Percentiles rank a stretch among this genome's conserved stretches.
phyloP scores from a whole-genome alignment of 2,888 invertebrate species.

The Tillus elongatus region DNA sequence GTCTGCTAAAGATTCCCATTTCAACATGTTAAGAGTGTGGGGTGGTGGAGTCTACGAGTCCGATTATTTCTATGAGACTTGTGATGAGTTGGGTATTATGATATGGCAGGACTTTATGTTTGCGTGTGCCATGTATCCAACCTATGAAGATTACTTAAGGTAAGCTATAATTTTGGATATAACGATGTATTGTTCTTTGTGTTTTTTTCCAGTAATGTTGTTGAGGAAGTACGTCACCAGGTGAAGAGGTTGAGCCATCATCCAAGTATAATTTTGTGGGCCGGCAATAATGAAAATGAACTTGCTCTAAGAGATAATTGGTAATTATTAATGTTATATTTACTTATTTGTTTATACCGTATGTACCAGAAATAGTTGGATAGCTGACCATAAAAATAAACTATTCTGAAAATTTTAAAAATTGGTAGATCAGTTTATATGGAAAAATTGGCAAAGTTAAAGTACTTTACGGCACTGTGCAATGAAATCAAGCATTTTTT shows the following conservation, averaged over 20 bases:
- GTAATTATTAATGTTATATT: slow-evolving; percentile 50
- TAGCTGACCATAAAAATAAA: too few species aligned
- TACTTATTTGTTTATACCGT: too few species aligned
- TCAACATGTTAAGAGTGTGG: slow-evolving; percentile 96
- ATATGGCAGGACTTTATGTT: slow-evolving; percentile 99
- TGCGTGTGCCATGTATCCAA: slow-evolving; percentile 91
- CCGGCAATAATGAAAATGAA: slow-evolving; percentile 98
- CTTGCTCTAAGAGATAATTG: slow-evolving; percentile 75
- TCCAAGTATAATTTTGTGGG: slow-evolving; percentile 80
- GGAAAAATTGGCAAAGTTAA: too few species aligned
- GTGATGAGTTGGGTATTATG: slow-evolving; percentile 82
- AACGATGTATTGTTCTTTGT: neutral
- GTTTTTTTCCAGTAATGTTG: slow-evolving; percentile 53
- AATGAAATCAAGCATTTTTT: too few species aligned
- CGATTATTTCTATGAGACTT: slow-evolving; percentile 77
- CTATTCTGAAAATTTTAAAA: too few species aligned
- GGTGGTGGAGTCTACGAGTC: slow-evolving; percentile 96
- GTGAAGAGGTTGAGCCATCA: slow-evolving; percentile 75
- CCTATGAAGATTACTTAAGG: slow-evolving; percentile 58
- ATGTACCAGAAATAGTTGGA: too few species aligned
- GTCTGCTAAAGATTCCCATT: slow-evolving; percentile 67
- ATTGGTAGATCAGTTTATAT: too few species aligned
- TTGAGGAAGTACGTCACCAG: slow-evolving; percentile 70
- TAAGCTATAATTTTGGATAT: slow-evolving; percentile 31
- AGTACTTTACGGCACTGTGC: too few species aligned